These are phyloP conservation scores for Narcine bancroftii DNA, from an alignment of 2,113 vertebrate genomes.

Conservation along the genomic window DNA sequence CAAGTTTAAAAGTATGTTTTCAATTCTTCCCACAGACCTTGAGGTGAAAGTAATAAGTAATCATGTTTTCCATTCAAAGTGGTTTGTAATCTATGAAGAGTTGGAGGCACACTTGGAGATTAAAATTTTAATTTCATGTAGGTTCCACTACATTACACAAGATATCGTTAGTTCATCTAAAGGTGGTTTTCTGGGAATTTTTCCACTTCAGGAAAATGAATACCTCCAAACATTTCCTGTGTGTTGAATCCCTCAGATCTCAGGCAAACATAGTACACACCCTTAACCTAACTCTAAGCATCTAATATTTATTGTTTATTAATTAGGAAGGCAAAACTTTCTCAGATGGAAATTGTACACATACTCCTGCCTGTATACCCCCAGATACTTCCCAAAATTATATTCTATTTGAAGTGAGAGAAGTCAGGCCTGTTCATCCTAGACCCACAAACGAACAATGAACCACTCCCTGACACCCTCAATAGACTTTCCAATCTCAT, in stretches of 20 bases:
- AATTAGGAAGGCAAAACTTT: neutral
- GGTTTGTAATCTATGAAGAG: neutral
- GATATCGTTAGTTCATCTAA: neutral
- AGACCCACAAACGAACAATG: neutral
- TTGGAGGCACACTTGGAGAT: neutral
- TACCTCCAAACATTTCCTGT: neutral
- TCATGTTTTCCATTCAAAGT: neutral
- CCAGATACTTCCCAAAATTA: neutral
- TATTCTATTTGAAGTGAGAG: neutral
- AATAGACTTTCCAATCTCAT: neutral
- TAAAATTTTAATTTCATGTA: neutral
- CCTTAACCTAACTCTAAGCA: neutral
- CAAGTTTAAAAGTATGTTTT: neutral
- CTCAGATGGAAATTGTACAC: neutral
- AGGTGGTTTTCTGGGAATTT: neutral
- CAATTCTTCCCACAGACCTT: neutral
- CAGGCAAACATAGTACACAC: neutral
- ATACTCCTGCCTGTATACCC: neutral
- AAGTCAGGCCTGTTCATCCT: no score
- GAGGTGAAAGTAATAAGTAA: neutral
- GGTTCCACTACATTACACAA: neutral
- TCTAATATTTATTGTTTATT: neutral
- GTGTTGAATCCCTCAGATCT: neutral
- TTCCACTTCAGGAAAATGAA: neutral
- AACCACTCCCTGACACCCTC: neutral